Percentiles rank a stretch among this genome's conserved stretches.
These are phyloP conservation scores for Conus betulinus DNA, from an alignment of 1,140 invertebrate genomes.

Conservation along the genomic window DNA sequence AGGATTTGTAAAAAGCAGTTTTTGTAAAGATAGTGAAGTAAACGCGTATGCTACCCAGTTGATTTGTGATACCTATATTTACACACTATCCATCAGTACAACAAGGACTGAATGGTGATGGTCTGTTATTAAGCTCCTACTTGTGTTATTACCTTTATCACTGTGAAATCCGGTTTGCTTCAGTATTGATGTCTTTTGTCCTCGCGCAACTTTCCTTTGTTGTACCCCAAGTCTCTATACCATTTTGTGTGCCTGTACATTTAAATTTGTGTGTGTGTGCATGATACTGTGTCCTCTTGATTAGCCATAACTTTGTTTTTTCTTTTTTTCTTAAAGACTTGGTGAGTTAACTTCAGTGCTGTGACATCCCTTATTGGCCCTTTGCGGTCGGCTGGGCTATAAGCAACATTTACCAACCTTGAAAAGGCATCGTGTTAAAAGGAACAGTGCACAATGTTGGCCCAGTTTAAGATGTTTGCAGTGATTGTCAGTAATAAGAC, in stretches of 20 bases:
- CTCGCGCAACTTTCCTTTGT: not conserved
- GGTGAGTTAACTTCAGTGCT: too few species aligned
- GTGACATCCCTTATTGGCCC: too few species aligned
- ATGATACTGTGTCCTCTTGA: not conserved
- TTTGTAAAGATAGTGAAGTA: too few species aligned
- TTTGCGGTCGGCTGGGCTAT: too few species aligned
- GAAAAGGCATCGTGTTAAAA: too few species aligned
- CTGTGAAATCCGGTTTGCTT: not conserved
- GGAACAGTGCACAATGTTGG: too few species aligned
- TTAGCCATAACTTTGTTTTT: not conserved
- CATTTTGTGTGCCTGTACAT: conserved; percentile 3
- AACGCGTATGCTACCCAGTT: too few species aligned
- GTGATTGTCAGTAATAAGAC: not conserved
- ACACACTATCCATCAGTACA: not conserved
- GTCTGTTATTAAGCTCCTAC: not conserved
- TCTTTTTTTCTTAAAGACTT: not conserved
- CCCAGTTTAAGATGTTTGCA: not conserved
- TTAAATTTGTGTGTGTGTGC: not conserved
- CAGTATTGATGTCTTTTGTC: not conserved
- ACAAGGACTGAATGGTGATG: not conserved
- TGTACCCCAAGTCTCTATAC: not conserved
- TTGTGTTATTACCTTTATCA: not conserved
- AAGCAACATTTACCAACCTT: too few species aligned
- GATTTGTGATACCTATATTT: not conserved
- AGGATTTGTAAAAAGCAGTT: too few species aligned